Percentiles rank a stretch among this genome's conserved stretches.
Conservation (phyloP, 1,140 invertebrate species). For the Artemia franciscana region DNA sequence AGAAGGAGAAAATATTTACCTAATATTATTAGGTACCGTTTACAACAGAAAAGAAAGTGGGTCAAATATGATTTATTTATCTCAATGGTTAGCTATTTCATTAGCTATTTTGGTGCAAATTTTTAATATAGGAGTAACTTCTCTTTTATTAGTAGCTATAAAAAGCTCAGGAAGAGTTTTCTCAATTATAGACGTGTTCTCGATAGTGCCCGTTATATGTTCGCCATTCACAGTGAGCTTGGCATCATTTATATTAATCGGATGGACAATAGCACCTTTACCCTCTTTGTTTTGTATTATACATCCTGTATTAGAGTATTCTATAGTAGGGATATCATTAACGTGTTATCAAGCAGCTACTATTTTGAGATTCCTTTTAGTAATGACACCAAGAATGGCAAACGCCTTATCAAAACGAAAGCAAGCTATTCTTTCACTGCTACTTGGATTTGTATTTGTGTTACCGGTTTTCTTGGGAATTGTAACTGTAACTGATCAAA, state of each 20-base stretch:
- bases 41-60: too few relatives aligned
- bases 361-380: background rate
- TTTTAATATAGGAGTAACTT: too few relatives aligned
- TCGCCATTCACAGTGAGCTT: background rate
- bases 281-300: background rate
- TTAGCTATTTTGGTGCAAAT: too few relatives aligned
- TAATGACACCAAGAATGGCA: background rate
- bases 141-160: too few relatives aligned
- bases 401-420: background rate
- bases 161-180: background rate
- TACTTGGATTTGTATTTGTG: background rate
- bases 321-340: background rate
- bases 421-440: background rate
- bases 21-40: too few relatives aligned
- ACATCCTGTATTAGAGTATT: background rate
- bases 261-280: background rate
- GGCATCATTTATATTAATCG: background rate
- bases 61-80: too few relatives aligned
- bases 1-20: too few relatives aligned
- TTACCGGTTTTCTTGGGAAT: background rate
- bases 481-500: background rate
- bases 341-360: background rate
- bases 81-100: too few relatives aligned
- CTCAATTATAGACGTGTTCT: background rate
- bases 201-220: background rate